Evolutionary conservation across 2,113 vertebrate species (phyloP).

Genomic region (Antechinus stuartii): DNA sequence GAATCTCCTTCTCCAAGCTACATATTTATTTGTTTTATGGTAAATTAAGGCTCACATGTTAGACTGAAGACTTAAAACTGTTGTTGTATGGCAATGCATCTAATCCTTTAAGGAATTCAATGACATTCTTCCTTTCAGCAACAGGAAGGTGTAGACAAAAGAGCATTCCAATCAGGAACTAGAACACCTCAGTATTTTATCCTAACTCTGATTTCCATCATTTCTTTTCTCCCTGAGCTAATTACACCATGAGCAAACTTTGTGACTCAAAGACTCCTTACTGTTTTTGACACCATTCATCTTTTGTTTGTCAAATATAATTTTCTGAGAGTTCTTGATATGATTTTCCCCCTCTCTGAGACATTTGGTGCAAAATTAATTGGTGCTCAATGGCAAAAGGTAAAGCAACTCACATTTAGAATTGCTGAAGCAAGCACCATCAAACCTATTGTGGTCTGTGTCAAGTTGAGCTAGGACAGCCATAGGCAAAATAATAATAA

Average conservation of each 20-base stretch:
- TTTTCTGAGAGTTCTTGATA: constrained; percentile 12
- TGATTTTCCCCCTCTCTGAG: not conserved
- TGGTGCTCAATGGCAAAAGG: constrained; percentile 51
- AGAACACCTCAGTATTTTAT: not conserved
- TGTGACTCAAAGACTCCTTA: not conserved
- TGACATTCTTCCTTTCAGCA: not conserved
- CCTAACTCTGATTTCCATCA: not conserved
- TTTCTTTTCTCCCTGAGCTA: not conserved
- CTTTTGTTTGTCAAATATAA: constrained; percentile 31
- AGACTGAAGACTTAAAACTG: not conserved
- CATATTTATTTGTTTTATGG: not conserved
- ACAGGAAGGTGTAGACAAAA: not conserved
- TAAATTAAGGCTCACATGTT: not conserved
- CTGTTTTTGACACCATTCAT: not conserved
- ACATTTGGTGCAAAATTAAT: constrained; percentile 18
- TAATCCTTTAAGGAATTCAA: not conserved
- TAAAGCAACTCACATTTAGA: not conserved
- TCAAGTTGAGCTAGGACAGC: not conserved
- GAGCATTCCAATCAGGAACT: not conserved
- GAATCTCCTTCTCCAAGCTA: not conserved
- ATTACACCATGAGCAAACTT: not conserved
- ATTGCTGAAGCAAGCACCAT: not conserved
- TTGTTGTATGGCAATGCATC: not conserved
- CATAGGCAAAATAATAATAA: constrained; percentile 27
- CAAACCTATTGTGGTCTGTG: not conserved